Evolutionary conservation across 2,888 invertebrate species (phyloP), one percentile per base, ranked within the genome.

Genomic region (Nematopogon swammerdamellus): DNA sequence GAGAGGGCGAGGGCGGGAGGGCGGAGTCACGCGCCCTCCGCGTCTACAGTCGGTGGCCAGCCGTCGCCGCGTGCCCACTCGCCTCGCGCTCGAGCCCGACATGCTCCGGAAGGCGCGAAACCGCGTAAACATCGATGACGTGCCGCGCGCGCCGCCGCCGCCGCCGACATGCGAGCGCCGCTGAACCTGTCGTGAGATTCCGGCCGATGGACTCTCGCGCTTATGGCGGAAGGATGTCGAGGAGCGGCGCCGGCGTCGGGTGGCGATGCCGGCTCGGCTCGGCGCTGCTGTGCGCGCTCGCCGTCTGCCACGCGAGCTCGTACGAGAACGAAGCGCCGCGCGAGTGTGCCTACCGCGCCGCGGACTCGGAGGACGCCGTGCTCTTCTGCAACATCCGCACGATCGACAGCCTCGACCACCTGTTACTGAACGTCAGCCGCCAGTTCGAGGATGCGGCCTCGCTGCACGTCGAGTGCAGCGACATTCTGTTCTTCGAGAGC

Each of bases 401-500:
- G 50, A 87, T 89, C 68, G 85, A 83, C 62, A 85, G 83, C 65
- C 85, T 87, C 59, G 85, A 87, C 58, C 77, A 82, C 59, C 75
- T 89, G 58, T 76, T 89, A 63, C 83, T 84, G 57, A 88, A 88
- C 67, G 80, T 89, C 59, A 87, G 85, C 57, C 79, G 83, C 62
- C 81, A 83, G 45, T 71, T 69, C 54, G 82, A 85, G 55, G 88
- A 89, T 62, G 81, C 85, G 58, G 82, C 88, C 58, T 83, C 84
- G 16, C 71, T 89, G 57, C 82, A 82, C 59, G 80, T 89, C 55
- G 86, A 87, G 70, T 89, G 89, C 72, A 88, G 85, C 73, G 89
- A 88, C 63, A 85, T 86, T 55, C 70, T 88, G 56, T 88, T 88
- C 70, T 87, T 86, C 63, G 89, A 89, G 68, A 88, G 87, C 62